A percentile compares a stretch with the other conserved stretches of the same genome.
These are phyloP conservation scores for Oreochromis spilurus DNA, from an alignment of 2,113 vertebrate genomes.

Conservation along the genomic window DNA sequence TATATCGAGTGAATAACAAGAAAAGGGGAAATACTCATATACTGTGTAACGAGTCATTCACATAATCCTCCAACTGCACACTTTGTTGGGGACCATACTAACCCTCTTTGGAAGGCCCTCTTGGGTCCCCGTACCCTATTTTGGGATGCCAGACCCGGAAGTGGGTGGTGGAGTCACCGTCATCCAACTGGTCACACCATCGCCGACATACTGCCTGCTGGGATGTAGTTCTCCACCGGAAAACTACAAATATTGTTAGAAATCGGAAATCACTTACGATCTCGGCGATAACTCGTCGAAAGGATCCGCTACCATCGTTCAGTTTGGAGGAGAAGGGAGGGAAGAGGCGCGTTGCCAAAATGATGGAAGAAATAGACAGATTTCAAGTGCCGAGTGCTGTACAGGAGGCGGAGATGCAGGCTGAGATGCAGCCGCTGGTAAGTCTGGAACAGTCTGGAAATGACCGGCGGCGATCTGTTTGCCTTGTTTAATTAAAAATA, in stretches of 20 bases:
- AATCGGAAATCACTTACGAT: conserved; percentile 6
- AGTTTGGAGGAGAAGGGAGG: not conserved
- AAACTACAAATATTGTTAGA: conserved; percentile 12
- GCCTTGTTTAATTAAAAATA: not conserved
- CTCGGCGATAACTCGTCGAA: not conserved
- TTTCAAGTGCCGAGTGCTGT: conserved; percentile 91
- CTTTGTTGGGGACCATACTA: not conserved
- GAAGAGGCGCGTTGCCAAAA: conserved; percentile 71
- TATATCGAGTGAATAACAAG: not conserved
- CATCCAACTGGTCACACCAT: conserved; percentile 61
- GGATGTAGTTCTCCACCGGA: conserved; percentile 67
- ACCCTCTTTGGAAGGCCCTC: not conserved
- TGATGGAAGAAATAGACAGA: conserved; percentile 97
- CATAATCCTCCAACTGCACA: not conserved
- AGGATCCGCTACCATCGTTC: not conserved
- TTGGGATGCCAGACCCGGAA: conserved; percentile 63
- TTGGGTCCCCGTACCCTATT: conserved; percentile 7
- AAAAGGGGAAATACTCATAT: not conserved
- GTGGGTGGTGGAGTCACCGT: conserved; percentile 68
- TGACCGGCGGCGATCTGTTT: not conserved
- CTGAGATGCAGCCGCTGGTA: conserved; percentile 94
- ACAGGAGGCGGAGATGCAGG: conserved; percentile 73
- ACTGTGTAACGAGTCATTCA: not conserved
- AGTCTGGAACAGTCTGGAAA: conserved; percentile 34
- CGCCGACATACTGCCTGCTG: conserved; percentile 60